Conservation (phyloP, 2,113 vertebrate species). For the Myiozetetes cayanensis region DNA sequence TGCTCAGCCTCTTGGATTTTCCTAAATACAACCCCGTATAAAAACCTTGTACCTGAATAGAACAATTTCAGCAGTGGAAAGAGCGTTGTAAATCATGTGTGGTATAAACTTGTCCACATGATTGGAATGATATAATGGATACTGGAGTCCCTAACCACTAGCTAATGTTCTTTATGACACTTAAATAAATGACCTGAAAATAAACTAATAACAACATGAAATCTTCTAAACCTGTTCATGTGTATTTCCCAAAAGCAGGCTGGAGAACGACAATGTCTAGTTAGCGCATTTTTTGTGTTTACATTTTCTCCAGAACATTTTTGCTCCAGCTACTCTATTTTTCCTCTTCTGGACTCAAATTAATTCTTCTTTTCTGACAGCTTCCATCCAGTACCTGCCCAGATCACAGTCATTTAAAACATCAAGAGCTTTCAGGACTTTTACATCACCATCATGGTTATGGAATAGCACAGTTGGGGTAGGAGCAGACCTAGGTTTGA, state of each 20-base stretch:
- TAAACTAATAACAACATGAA: conserved; percentile 34
- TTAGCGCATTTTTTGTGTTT: conserved; percentile 32
- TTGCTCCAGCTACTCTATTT: background rate
- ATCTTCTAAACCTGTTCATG: conserved; percentile 29
- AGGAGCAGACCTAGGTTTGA: background rate
- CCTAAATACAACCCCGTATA: background rate
- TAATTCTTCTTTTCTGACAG: background rate
- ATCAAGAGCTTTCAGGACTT: background rate
- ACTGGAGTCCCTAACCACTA: conserved; percentile 47
- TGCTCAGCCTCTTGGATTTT: conserved; percentile 11
- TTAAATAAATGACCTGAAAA: conserved; percentile 61
- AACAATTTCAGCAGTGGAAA: background rate
- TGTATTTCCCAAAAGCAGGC: conserved; percentile 15
- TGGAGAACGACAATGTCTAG: background rate
- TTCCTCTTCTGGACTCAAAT: background rate
- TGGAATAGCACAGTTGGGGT: background rate
- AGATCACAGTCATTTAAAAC: background rate
- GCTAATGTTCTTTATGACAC: conserved; percentile 60
- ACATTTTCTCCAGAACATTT: background rate
- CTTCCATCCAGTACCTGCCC: background rate
- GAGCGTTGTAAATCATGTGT: conserved; percentile 33
- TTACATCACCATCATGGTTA: background rate
- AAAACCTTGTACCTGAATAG: conserved; percentile 46
- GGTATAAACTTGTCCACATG: conserved; percentile 56
- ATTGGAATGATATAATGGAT: conserved; percentile 58